phyloP scores from a whole-genome alignment of 2,888 invertebrate species.

The Folsomia manolachei region DNA sequence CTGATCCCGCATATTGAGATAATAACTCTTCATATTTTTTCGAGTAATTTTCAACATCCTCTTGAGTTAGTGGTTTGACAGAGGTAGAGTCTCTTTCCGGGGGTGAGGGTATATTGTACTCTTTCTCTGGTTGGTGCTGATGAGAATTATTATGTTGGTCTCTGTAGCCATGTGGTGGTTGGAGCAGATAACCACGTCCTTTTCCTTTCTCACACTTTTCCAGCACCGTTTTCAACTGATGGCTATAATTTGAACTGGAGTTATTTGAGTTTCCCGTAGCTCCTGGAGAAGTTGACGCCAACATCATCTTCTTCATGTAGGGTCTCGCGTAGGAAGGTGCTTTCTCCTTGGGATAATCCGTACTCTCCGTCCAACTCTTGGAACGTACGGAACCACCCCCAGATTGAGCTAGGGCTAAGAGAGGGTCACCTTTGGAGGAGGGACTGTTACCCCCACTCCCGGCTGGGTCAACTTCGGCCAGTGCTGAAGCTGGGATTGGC shows the following conservation, averaged over 20 bases:
- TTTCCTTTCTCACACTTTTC: conserved; percentile 61
- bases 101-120: conserved; percentile 68
- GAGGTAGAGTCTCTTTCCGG: conserved; percentile 62
- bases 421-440: background rate
- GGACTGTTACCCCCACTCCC: conserved; percentile 42
- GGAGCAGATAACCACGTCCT: conserved; percentile 35
- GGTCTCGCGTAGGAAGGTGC: conserved; percentile 62
- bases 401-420: conserved; percentile 19
- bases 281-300: too few species aligned
- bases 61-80: conserved; percentile 61
- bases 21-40: conserved; percentile 59
- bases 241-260: conserved; percentile 55
- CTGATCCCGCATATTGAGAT: conserved; percentile 67
- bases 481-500: conserved; percentile 61
- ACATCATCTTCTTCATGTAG: conserved; percentile 63
- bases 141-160: conserved; percentile 44
- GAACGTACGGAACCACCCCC: conserved; percentile 61
- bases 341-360: conserved; percentile 68
- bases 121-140: conserved; percentile 56
- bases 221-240: conserved; percentile 69
- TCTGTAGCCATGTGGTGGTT: conserved; percentile 53
- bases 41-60: conserved; percentile 69
- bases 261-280: background rate
- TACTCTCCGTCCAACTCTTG: conserved; percentile 70
- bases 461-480: conserved; percentile 59